Evolutionary conservation across 2,888 invertebrate species (phyloP), one percentile per base, ranked within the genome.

Genomic region (Megaustenia siamemsis): DNA sequence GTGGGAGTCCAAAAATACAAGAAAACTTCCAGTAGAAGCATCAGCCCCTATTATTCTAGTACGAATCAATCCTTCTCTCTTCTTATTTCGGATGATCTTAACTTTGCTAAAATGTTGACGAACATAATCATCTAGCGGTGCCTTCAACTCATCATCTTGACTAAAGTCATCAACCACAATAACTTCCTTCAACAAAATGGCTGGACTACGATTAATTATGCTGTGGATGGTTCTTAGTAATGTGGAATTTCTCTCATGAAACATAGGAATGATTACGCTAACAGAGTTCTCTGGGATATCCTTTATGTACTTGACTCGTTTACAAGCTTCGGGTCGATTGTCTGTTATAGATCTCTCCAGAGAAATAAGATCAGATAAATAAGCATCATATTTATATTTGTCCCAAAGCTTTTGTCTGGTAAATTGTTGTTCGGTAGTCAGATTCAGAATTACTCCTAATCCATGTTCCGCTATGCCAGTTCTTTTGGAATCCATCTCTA

Each of bases 141-240:
- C 35, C 24, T 83, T 85, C 1, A 86, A 32, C 40, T 85, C 82
- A 24, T 68, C 80, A 28, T 68, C 12, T 10, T 80, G 63, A 38
- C 86, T 86, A 18, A 68, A 38, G 49, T 86, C 86, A 63, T 86
- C 86, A 21, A 86, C 86, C 21, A 86, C 77, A 32, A 86, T 71
- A 18, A 86, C 73, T 38, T 86, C 86, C 32, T 66, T 69, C 8
- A 86, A 60, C 21, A 86, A 49, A 6, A 38, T 35, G 21, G 15
- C 45, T 0, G 85, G 86, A 24, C 83, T 76, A 10, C 86, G 68
- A 10, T 82, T 60, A 32, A 85, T n/a, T 8, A 86, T 63, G 12
- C 83, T 75, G 60, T 83, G 80, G 18, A 83, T 40, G 28, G 85
- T 76, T 45, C 86, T 63, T 2, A 86, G 45, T n/a, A 86, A 40